Conservation (phyloP, 2,113 vertebrate genomes). For the Pipra filicauda region DNA sequence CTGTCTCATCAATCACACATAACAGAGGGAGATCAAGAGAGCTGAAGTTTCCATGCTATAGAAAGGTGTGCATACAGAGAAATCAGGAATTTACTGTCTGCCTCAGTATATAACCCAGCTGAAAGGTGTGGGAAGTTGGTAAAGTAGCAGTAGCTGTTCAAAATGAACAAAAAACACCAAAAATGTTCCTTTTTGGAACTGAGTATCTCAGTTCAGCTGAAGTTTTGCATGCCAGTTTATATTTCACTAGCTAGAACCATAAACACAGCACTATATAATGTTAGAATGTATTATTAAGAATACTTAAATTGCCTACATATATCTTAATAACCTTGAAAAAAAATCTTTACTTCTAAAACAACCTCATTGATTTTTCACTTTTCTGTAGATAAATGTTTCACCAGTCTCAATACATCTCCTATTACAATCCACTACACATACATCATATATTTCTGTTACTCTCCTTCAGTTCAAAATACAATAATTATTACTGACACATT, state of each 20-base stretch:
- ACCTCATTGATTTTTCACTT: conserved; percentile 49
- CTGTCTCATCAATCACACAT: background rate
- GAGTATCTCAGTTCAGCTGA: background rate
- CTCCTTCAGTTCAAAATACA: background rate
- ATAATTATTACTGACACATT: background rate
- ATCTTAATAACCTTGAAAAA: conserved; percentile 24
- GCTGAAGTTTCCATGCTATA: background rate
- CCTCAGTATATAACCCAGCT: background rate
- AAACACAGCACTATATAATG: background rate
- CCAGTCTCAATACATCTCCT: background rate
- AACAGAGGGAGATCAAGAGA: background rate
- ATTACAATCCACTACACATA: background rate
- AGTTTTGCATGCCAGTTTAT: background rate
- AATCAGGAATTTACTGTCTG: background rate
- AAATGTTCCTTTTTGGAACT: background rate
- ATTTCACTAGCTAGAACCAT: background rate
- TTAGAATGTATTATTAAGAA: conserved; percentile 1
- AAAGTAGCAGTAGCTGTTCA: background rate
- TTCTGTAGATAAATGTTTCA: conserved; percentile 4
- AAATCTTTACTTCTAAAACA: conserved; percentile 40
- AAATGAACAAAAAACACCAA: background rate
- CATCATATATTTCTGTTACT: background rate
- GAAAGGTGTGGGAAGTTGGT: background rate
- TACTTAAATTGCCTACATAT: background rate
- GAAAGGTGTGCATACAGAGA: background rate